A percentile compares a stretch with the other conserved stretches of the same genome.
phyloP scores from a whole-genome alignment of 53 echinoderm and acorn worm genomes.

The Glandiceps talaboti region DNA sequence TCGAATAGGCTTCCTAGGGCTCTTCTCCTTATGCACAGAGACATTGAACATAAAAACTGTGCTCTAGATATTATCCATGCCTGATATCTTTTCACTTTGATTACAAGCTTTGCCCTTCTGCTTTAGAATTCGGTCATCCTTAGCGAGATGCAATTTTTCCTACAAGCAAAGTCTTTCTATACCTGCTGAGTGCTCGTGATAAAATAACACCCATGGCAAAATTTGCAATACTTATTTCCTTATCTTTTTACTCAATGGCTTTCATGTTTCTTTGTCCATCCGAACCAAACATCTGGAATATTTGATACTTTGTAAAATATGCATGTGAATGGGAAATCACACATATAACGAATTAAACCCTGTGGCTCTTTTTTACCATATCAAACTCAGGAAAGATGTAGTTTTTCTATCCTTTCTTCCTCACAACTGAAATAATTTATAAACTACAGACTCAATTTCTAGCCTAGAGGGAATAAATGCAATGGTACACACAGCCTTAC shows the following conservation, averaged over 20 bases:
- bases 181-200: background rate
- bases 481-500: background rate
- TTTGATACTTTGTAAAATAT: background rate
- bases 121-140: background rate
- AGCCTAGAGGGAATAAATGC: background rate
- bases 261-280: background rate
- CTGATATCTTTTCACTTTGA: no score
- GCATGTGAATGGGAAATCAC: background rate
- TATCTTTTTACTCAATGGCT: background rate
- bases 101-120: background rate
- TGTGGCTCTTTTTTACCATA: background rate
- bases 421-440: background rate
- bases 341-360: background rate
- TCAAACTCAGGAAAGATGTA: background rate
- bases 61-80: background rate
- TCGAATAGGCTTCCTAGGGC: background rate
- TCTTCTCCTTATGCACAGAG: background rate
- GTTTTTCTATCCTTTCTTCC: background rate
- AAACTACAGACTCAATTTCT: background rate
- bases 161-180: background rate
- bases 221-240: background rate
- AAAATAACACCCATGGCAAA: background rate
- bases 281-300: background rate
- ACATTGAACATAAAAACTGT: background rate
- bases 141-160: background rate